Evolutionary conservation across 2,888 invertebrate genomes (phyloP).

Genomic region (Brenthis hecate): DNA sequence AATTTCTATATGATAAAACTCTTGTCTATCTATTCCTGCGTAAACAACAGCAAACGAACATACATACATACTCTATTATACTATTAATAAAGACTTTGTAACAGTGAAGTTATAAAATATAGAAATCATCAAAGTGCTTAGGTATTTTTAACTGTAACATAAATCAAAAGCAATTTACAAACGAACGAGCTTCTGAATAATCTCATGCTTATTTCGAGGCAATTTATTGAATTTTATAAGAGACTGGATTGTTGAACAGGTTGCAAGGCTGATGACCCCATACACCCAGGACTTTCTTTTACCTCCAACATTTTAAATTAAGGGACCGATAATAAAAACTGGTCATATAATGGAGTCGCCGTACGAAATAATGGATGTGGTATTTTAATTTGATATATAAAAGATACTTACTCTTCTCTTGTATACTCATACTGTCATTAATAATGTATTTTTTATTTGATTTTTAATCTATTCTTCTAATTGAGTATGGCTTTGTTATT

Average conservation of each 20-base stretch:
- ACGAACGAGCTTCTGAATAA: slow-evolving; percentile 5
- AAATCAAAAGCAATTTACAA: slow-evolving; percentile 10
- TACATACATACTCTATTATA: no score
- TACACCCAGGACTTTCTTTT: slow-evolving; percentile 43
- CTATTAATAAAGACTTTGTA: no score
- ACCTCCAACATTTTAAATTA: slow-evolving; percentile 42
- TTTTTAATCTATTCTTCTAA: no score
- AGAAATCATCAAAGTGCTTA: not conserved
- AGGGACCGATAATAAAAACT: slow-evolving; percentile 43
- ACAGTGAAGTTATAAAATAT: no score
- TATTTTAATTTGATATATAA: slow-evolving; percentile 3
- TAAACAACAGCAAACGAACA: no score
- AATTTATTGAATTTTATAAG: slow-evolving; percentile 24
- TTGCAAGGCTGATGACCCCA: slow-evolving; percentile 41
- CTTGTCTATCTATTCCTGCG: no score
- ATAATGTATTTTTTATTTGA: no score
- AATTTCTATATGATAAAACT: no score
- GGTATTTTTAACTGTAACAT: not conserved
- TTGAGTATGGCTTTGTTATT: no score
- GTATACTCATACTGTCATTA: no score
- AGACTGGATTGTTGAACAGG: slow-evolving; percentile 32
- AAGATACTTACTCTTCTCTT: not conserved
- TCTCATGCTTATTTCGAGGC: slow-evolving; percentile 14
- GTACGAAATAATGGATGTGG: slow-evolving; percentile 34
- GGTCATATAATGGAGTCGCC: slow-evolving; percentile 27